Evolutionary conservation across 2,888 invertebrate genomes (phyloP).

Genomic region (Poecilobothrus nobilitatus): DNA sequence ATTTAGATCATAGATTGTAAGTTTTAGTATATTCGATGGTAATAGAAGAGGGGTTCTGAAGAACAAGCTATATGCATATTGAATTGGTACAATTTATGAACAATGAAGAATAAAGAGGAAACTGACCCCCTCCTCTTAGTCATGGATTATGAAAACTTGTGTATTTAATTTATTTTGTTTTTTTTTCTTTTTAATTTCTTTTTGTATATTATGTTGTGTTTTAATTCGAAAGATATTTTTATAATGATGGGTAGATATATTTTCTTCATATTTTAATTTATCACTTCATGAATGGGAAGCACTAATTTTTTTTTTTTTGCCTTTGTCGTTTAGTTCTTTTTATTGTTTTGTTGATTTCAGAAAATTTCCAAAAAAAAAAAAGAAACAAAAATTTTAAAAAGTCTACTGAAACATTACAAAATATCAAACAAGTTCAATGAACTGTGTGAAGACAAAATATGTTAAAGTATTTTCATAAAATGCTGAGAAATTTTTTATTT

Average conservation of each 20-base stretch:
- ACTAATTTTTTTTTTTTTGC: background rate
- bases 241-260: background rate
- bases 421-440: background rate
- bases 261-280: constrained; percentile 9
- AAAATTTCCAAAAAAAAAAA: background rate
- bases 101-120: no score
- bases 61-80: no score
- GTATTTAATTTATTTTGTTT: no score
- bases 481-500: background rate
- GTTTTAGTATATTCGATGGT: no score
- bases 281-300: constrained; percentile 10
- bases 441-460: background rate
- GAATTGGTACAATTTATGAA: no score
- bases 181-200: no score
- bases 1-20: no score
- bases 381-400: background rate
- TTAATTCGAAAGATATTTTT: background rate
- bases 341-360: background rate
- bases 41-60: no score
- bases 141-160: no score
- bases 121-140: no score
- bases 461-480: background rate
- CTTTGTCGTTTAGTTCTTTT: background rate
- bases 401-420: background rate
- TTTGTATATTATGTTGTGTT: background rate